Base-by-base conservation (phyloP, 2,113 vertebrate species). In the Nannospalax galili region DNA sequence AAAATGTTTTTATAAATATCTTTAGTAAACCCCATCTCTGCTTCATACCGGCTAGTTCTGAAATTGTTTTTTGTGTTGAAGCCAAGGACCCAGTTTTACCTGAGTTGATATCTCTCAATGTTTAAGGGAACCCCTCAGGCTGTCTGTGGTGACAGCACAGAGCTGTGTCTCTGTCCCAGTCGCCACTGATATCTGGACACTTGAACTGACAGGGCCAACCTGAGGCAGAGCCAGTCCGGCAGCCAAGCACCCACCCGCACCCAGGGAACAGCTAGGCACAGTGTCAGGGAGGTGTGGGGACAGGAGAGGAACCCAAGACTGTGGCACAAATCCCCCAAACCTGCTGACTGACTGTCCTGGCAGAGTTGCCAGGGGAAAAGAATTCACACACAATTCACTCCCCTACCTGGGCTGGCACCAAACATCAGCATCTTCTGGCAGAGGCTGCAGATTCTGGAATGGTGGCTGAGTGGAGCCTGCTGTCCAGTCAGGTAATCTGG, bases 201-300 rank as follows among this genome's bases (percentile, higher is more conserved):
- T 11, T 1, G 26, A 35, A n/a, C 2, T 22, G 12, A 5, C 45
- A 85, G 69, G 3, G 58, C 30, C 52, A 28, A 40, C 2, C 14
- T 35, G 88, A 20, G 19, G 32, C 58, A 40, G 77, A n/a, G 40
- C 8, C 5, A 84, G 58, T 20, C 56, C 58, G 24, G 40, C 7
- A 20, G 70, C 52, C 22, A 60, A 64, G 56, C 85, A n/a, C 17
- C 32, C 30, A 4, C 17, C 1, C 22, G 22, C 28, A 35, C 7
- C 7, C 37, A 14, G 30, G n/a, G 14, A 8, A 7, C 1, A 17
- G 0, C 16, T 45, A 14, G 14, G 1, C 40, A 62, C 37, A 30
- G 58, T 3, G 40, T n/a, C 1, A 1, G 9, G 45, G 28, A 42
- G 56, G 42, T 11, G 26, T 20, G 11, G 64, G 81, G 40, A 5